Evolutionary conservation across 2,797 vertebrate genomes (phyloP), one percentile per base, ranked within the genome.

Genomic region (Parotocinclus haroldoi): DNA sequence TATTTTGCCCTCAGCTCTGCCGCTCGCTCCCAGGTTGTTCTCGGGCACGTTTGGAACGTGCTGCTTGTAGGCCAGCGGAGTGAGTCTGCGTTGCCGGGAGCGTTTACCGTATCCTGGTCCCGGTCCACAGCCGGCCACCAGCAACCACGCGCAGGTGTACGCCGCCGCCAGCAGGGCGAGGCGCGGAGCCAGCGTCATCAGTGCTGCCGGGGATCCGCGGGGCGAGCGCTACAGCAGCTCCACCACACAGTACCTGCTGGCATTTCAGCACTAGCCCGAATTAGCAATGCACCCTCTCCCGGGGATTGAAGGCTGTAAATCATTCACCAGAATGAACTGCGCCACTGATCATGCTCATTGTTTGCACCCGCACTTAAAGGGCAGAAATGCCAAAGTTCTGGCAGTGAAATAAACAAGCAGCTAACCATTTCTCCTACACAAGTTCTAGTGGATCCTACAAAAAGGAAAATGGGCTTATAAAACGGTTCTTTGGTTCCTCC

Each of bases 1-100:
- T 78, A 98, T 92, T 85, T 93, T 96, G 73, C 95, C 93, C 84
- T 98, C 96, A 0, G 94, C 91, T 65, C 91, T 92, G 39, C 96
- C 96, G 58, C 96, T 98, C 76, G 96, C 96, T 3, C 95, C 96
- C 27, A 98, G 88, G 78, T 94, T 98, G 87, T 95, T 93, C 79
- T 98, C 96, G 0, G 96, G 93, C 80, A 98, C 89, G 79, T 91
- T 92, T 80, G 96, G 96, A 79, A 93, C 93, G 76, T 90, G 95
- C 74, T 98, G 94, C 83, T 96, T 95, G 87, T 96, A 96, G 69
- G 89, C 92, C 82, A 98, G 89, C n/a, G 96, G 92, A 7, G 90
- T 89, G 37, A 97, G 89, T 71, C 91, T 94, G 81, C 91, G 91
- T 78, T 88, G 84, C 76, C 86, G 87, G 60, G 89, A 60, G 27